Evolutionary conservation across 2,888 invertebrate species (phyloP), one percentile per base, ranked within the genome.

Genomic region (Catonia carolina): DNA sequence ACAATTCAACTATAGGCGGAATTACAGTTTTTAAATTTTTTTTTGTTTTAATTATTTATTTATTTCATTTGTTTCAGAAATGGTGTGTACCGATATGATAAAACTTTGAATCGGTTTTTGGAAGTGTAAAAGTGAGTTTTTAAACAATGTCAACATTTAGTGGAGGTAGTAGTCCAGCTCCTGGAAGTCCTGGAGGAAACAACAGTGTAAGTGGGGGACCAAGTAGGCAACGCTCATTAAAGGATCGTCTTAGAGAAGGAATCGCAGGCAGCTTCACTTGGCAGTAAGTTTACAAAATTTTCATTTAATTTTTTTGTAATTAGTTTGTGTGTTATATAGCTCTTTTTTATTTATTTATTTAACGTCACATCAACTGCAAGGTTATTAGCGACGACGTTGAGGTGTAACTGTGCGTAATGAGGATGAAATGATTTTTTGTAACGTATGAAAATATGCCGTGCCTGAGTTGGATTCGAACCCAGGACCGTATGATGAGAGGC

Each of bases 251-350:
- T 53, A 79, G 85, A 71, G 87, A 87, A 63, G 87, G 87, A 69
- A 86, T 87, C 70, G 82, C 85, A 50, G 84, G 85, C 72, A 84
- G 85, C 68, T 84, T 87, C 71, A 80, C 82, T 68, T 87, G 86
- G 86, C 86, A 86, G 87, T 87, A 78, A 87, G 86, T 86, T 70
- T 49, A 22, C n/a, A 22, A 4, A 18, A 42, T 42, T 18, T 2
- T 17, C 18, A 22, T 17, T 12, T 39, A 39, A 17, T 36, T 5
- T 36, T 6, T 3, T 3, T 14, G 15, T 14, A 36, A 3, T 36
- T 5, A 39, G 18, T 39, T 39, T 12, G 6, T 39, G 15, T 39
- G 2, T 2, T 37, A 14, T 37, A 15, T 37, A 37, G 12, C 33
- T 33, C 7, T 33, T 33, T 10, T 33, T 33, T 33, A 7, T 33